Percentiles rank a stretch among this genome's conserved stretches.
Conservation (phyloP, 2,888 invertebrate genomes). For the Lasius fuliginosus region DNA sequence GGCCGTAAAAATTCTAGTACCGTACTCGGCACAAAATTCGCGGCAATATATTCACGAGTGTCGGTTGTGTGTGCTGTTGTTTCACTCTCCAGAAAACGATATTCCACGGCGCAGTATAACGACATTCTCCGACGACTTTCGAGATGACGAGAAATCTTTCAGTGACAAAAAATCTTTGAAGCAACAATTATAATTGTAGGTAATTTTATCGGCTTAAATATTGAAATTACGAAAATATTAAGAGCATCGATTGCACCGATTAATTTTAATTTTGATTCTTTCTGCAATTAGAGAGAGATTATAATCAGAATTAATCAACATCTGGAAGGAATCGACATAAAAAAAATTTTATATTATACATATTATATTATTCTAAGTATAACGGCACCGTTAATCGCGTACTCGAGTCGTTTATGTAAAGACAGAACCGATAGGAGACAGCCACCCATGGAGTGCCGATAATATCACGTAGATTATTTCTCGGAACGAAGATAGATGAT, state of each 20-base stretch:
- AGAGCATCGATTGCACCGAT: not conserved
- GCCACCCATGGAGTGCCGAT: constrained; percentile 34
- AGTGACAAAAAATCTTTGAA: not conserved
- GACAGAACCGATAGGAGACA: constrained; percentile 15
- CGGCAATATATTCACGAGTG: constrained; percentile 22
- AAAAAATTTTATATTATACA: not conserved
- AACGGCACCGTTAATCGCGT: not conserved
- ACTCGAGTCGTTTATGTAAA: not conserved
- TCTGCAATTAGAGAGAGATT: not conserved
- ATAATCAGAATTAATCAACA: not conserved
- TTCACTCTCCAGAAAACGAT: constrained; percentile 11
- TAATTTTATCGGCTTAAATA: not conserved
- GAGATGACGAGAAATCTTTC: constrained; percentile 16
- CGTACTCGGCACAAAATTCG: constrained; percentile 34
- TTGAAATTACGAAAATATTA: not conserved
- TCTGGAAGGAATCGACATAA: not conserved
- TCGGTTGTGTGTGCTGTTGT: constrained; percentile 13
- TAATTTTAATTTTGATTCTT: constrained; percentile 1
- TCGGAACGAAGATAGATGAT: constrained; percentile 64
- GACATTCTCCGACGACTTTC: constrained; percentile 8
- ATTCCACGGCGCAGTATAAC: not conserved
- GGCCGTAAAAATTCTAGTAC: constrained; percentile 47
- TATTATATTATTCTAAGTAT: not conserved
- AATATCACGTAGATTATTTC: constrained; percentile 59
- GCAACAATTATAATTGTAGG: not conserved